Percentiles rank a stretch among this genome's conserved stretches.
Evolutionary conservation across 2,113 vertebrate species (phyloP).

Genomic region (Carassius gibelio): DNA sequence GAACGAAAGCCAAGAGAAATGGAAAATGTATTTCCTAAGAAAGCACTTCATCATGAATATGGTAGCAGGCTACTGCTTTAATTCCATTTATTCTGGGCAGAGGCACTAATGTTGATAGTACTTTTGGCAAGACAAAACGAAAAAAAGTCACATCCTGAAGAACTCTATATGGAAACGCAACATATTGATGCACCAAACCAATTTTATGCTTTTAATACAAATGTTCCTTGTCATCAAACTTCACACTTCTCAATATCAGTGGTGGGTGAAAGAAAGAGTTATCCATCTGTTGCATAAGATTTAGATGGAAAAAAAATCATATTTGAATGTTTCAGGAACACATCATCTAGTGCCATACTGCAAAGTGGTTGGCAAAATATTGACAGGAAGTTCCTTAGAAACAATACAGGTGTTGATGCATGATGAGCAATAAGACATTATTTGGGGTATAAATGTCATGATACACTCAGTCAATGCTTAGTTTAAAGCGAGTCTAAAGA

Average conservation of each 20-base stretch:
- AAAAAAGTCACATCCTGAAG: neutral
- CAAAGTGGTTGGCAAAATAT: neutral
- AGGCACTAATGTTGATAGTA: constrained; percentile 9
- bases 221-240: neutral
- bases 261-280: neutral
- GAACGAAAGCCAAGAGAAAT: constrained; percentile 68
- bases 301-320: neutral
- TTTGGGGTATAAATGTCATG: neutral
- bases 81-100: constrained; percentile 20
- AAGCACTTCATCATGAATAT: constrained; percentile 64
- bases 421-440: neutral
- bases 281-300: neutral
- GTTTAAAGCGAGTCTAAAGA: neutral
- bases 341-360: neutral
- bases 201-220: neutral
- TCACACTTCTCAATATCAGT: neutral
- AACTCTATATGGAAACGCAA: neutral
- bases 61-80: constrained; percentile 38
- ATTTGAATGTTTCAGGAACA: neutral
- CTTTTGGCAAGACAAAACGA: neutral
- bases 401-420: constrained; percentile 4
- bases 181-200: neutral
- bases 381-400: neutral
- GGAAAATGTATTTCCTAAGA: constrained; percentile 72
- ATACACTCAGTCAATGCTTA: neutral